Conservation (phyloP, 2,797 vertebrate species). For the Acropternis orthonyx region DNA sequence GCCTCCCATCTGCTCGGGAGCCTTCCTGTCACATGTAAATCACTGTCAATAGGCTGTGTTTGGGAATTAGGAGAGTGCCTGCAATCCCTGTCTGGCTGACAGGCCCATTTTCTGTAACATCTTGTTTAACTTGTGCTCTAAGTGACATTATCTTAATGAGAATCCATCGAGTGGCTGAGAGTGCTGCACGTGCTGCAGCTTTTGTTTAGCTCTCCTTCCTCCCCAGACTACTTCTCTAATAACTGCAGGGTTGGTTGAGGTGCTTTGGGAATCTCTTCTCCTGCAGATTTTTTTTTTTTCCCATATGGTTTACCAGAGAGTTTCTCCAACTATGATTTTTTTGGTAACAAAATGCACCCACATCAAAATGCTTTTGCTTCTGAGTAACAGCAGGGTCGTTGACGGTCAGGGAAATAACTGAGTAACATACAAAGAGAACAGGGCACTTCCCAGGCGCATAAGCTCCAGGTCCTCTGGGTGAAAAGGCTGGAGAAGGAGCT, state of each 20-base stretch:
- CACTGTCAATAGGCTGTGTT: background rate
- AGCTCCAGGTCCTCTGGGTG: background rate
- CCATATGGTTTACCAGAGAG: background rate
- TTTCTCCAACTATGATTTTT: background rate
- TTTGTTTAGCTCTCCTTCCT: background rate
- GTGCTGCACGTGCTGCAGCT: background rate
- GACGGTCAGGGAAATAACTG: background rate
- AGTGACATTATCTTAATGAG: background rate
- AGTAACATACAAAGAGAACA: rapidly evolving
- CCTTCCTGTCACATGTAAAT: background rate
- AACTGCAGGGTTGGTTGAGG: background rate
- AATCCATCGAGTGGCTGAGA: rapidly evolving
- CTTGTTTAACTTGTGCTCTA: background rate
- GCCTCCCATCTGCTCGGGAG: conserved; percentile 28
- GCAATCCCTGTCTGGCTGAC: background rate
- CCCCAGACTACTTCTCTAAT: background rate
- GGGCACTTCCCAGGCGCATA: rapidly evolving
- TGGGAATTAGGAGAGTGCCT: background rate
- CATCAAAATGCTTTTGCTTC: background rate
- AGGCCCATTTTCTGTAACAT: background rate
- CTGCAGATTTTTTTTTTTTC: background rate
- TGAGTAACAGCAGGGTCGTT: background rate
- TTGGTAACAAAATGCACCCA: rapidly evolving
- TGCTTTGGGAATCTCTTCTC: background rate
- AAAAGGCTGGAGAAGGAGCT: background rate